Base-by-base conservation (phyloP, 2,888 invertebrate genomes). In the Caenorhabditis wallacei region DNA sequence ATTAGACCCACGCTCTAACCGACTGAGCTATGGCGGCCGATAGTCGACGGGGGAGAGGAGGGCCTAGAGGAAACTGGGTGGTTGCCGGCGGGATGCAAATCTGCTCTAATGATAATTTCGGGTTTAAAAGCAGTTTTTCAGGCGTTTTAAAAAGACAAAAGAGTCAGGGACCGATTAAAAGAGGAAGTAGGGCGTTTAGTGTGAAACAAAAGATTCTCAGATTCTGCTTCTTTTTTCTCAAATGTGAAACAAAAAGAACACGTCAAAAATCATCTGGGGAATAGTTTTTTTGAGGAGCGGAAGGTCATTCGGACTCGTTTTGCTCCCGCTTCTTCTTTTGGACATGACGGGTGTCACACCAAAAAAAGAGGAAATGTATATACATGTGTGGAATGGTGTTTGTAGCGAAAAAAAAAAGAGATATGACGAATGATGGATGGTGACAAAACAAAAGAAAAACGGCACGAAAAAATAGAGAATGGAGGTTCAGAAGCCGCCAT, bases 1-100 rank as follows among this genome's bases (percentile, higher is more conserved):
- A 90, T 90, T 90, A 89, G 90, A 90, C 90, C 90, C 88, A 90
- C 90, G 90, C 90, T 90, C 90, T 90, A 90, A 90, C 90, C 90
- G 87, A 90, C 90, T 90, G 90, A 90, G 89, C 90, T 90, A 90
- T 89, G 86, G 87, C 88, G 86, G 89, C 87, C n/a, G 40, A 56
- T 24, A 16, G 53, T 18, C 18, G 46, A 18, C 2, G 3, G 8
- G 30, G 30, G 30, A 3, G 30, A 30, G 37, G 43, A 43, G 43
- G 43, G 43, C 46, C 18, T 48, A 24, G 5, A 24, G n/a, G 35
- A 61, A 22, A 40, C 37, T 7, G 40, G 10, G n/a, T 2, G 30
- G 30, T 11, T 4, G 3, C 10, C 24, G 7, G 16, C 3, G n/a
- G 22, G 30, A 30, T 30, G 61, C 24, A 61, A 61, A n/a, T 61